Evolutionary conservation across 2,797 vertebrate species (phyloP).

Genomic region (Lepus oiostolus): DNA sequence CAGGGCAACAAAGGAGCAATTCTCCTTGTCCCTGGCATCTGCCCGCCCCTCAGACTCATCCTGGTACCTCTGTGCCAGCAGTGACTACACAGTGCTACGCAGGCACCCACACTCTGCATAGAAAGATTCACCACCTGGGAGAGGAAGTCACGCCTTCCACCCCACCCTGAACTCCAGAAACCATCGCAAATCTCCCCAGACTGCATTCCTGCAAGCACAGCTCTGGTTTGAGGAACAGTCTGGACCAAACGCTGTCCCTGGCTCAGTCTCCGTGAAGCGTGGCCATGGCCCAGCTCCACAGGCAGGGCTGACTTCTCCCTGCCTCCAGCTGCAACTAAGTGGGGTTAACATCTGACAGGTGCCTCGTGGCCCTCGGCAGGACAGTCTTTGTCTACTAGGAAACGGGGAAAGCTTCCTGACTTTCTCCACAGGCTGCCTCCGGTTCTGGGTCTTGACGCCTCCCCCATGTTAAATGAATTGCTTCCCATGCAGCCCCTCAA

Average conservation of each 20-base stretch:
- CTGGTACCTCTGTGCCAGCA: conserved; percentile 59
- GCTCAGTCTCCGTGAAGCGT: no score
- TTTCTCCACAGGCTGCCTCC: not conserved
- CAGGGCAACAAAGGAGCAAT: not conserved
- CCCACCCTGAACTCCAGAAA: not conserved
- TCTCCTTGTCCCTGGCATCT: not conserved
- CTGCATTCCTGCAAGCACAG: not conserved
- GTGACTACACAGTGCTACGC: not conserved
- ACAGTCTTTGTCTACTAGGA: not conserved
- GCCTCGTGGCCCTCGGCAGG: not conserved
- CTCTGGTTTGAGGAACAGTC: fast-evolving
- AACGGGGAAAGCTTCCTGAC: not conserved
- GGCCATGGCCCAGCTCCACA: not conserved
- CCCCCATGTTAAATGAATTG: not conserved
- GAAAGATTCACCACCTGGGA: not conserved
- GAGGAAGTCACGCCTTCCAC: not conserved
- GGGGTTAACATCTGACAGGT: not conserved
- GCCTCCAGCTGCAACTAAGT: no score
- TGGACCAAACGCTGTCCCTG: not conserved
- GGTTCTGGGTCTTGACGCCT: not conserved
- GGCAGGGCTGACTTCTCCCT: not conserved
- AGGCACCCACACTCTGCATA: not conserved
- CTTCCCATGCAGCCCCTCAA: not conserved
- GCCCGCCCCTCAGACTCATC: not conserved
- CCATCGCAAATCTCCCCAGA: not conserved